These are phyloP conservation scores for Spea multiplicata DNA, from an alignment of 2,113 vertebrate genomes.

Conservation along the genomic window DNA sequence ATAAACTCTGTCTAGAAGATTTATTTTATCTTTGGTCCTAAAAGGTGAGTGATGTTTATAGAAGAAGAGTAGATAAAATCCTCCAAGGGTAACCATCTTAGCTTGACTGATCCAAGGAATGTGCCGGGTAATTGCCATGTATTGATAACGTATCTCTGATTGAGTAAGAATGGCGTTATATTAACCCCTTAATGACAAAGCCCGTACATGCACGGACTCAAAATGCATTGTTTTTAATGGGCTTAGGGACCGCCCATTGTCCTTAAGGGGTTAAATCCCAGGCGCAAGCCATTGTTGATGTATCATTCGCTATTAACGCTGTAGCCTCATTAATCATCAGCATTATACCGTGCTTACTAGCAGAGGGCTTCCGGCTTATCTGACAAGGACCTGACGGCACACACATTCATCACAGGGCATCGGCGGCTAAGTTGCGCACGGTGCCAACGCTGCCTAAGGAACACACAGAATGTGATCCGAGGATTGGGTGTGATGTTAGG, in stretches of 20 bases:
- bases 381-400: slow-evolving; percentile 26
- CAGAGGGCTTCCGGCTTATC: slow-evolving; percentile 2
- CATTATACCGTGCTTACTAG: slow-evolving; percentile 6
- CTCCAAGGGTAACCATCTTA: not conserved
- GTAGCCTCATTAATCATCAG: slow-evolving; percentile 27
- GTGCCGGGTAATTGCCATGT: not conserved
- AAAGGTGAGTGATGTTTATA: not conserved
- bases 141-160: not conserved
- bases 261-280: not conserved
- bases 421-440: not conserved
- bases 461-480: not conserved
- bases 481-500: not conserved
- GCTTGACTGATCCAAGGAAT: not conserved
- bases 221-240: too few species aligned
- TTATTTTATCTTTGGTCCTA: not conserved
- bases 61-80: not conserved
- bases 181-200: not conserved
- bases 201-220: too few species aligned
- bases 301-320: not conserved
- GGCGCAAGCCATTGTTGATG: slow-evolving; percentile 16
- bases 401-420: slow-evolving; percentile 19
- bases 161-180: not conserved
- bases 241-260: too few species aligned
- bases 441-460: not conserved
- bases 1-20: too few species aligned